Evolutionary conservation across 2,797 vertebrate genomes (phyloP), one percentile per base, ranked within the genome.

Genomic region (Propithecus deckenii): DNA sequence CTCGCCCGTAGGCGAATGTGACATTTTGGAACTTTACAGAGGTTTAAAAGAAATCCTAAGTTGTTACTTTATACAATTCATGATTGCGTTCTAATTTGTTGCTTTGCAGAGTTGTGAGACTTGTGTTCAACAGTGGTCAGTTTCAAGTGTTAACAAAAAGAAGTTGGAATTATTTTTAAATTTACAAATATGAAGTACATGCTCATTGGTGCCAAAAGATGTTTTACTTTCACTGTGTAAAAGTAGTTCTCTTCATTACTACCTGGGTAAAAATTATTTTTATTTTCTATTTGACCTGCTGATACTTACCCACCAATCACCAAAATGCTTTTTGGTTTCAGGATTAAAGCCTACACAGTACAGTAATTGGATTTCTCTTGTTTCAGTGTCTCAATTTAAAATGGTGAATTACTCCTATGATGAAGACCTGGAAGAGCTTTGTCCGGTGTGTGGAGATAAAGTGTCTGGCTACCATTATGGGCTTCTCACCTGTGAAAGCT

Each of bases 351-450:
- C 48, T 43, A 7, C 20, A 0, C 2, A 1, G 83, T 57, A 30
- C 59, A 46, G 23, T 90, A 94, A 95, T 32, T 28, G 48, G 38
- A 4, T 52, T 59, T 92, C 50, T 93, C 28, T 76, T 84, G 89
- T 98, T 97, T 78, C 98, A 99, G 99, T 99, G 91, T 99, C 99
- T 98, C 99, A 99, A 98, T 99, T 99, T 99, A 99, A 99, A 99
- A 99, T 99, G 99, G 99, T 99, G 99, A 99, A 99, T 99, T 99
- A 99, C 98, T 99, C 99, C 78, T 99, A 99, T 6, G 99, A 99
- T 98, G 99, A 99, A 98, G 99, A 99, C 97, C 98, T 99, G 96
- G 99, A 99, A 98, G 99, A 99, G 98, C 99, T 99, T 98, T 99
- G 99, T 98, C 99, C 99, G 5, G 99, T 99, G 96, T 99, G 99